These are phyloP conservation scores for Mareca penelope DNA, from an alignment of 2,797 vertebrate species.

Conservation along the genomic window DNA sequence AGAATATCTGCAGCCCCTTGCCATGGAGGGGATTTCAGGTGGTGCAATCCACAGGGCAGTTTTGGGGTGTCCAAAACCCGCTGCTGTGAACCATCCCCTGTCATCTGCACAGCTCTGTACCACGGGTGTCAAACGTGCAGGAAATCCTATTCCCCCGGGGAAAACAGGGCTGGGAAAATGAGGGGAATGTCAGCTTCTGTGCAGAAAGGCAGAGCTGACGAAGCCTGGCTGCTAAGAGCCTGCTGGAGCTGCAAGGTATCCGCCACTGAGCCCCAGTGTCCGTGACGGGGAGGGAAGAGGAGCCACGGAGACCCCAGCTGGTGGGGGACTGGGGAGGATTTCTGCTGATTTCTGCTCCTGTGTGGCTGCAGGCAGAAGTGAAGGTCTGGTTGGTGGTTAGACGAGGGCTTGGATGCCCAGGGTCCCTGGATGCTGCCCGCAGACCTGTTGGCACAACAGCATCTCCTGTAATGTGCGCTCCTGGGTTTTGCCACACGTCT, in stretches of 20 bases:
- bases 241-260: background rate
- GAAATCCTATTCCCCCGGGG: background rate
- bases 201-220: background rate
- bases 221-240: background rate
- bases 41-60: too few relatives aligned
- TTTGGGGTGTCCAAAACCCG: too few relatives aligned
- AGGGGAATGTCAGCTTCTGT: background rate
- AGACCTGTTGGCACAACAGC: background rate
- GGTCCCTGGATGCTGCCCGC: background rate
- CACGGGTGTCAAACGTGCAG: background rate
- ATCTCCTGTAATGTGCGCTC: background rate
- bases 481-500: background rate
- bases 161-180: background rate
- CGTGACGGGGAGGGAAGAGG: background rate
- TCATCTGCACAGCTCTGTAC: background rate
- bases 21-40: too few relatives aligned
- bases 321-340: background rate
- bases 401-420: background rate
- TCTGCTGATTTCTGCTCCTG: background rate
- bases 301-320: rapidly evolving
- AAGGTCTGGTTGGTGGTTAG: background rate
- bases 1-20: too few relatives aligned
- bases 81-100: background rate
- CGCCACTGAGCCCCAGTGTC: background rate
- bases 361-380: background rate